phyloP scores from a whole-genome alignment of 2,888 invertebrate species.

The Drosophila diplacantha region DNA sequence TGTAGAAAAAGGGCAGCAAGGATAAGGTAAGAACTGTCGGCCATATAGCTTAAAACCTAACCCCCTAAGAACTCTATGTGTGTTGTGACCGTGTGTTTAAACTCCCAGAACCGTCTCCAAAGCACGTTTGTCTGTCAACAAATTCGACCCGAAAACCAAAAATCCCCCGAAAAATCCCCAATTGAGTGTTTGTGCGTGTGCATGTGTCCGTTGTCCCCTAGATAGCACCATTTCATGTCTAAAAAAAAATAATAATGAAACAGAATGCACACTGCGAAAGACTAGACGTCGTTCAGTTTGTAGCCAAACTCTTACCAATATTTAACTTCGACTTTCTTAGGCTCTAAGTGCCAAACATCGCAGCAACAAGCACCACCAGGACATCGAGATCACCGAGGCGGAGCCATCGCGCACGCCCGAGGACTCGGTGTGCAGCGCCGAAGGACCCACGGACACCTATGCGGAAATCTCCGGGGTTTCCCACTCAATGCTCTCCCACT shows the following conservation, averaged over 20 bases:
- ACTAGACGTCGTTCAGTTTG: constrained; percentile 1
- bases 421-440: constrained; percentile 93
- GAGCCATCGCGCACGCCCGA: constrained; percentile 92
- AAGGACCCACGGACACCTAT: constrained; percentile 84
- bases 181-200: constrained; percentile 29
- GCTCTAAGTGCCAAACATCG: constrained; percentile 87
- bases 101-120: constrained; percentile 20
- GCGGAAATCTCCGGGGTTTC: constrained; percentile 78
- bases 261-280: constrained; percentile 15
- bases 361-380: constrained; percentile 80
- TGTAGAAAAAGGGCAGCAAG: constrained; percentile 91
- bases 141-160: constrained; percentile 40
- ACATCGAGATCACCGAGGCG: constrained; percentile 84
- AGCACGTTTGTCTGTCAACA: constrained; percentile 59
- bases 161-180: constrained; percentile 7
- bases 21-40: constrained; percentile 85
- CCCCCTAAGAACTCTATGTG: constrained; percentile 13
- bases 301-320: neutral
- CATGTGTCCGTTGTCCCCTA: constrained; percentile 36
- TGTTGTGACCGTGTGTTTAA: constrained; percentile 38
- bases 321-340: constrained; percentile 75
- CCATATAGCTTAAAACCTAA: constrained; percentile 29
- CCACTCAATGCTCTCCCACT: constrained; percentile 76
- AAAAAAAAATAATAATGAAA: constrained; percentile 3
- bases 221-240: constrained; percentile 39